phyloP scores from a whole-genome alignment of 2,888 invertebrate species.

The Orchestes rusci region DNA sequence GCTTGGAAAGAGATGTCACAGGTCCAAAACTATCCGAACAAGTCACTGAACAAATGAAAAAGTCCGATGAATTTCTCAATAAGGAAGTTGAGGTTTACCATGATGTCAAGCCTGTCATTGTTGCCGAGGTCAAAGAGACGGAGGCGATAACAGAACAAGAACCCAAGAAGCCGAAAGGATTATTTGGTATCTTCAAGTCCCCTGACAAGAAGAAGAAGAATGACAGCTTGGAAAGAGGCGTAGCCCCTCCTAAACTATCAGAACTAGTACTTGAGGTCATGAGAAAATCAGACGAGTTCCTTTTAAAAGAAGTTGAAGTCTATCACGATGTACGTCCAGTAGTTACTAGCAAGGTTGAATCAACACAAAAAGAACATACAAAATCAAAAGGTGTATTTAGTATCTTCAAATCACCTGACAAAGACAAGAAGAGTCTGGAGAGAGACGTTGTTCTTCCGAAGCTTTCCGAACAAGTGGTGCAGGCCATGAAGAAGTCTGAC shows the following conservation, averaged over 20 bases:
- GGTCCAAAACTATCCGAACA: constrained; percentile 7
- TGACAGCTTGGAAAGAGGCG: constrained; percentile 9
- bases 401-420: constrained; percentile 10
- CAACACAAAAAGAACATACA: not conserved
- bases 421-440: constrained; percentile 4
- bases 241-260: constrained; percentile 2
- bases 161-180: constrained; percentile 4
- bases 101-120: constrained; percentile 11
- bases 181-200: constrained; percentile 18
- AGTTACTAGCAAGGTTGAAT: constrained; percentile 9
- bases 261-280: constrained; percentile 19
- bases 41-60: constrained; percentile 15
- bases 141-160: not conserved
- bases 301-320: constrained; percentile 17
- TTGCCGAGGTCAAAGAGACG: not conserved
- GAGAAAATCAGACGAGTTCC: constrained; percentile 27
- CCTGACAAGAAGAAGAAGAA: constrained; percentile 14
- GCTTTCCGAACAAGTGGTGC: constrained; percentile 11
- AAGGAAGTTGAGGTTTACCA: constrained; percentile 15
- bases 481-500: constrained; percentile 14
- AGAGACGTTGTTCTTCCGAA: constrained; percentile 5
- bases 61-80: constrained; percentile 10
- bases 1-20: not conserved
- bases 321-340: constrained; percentile 10
- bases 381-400: constrained; percentile 15